Base-by-base conservation (phyloP, 1,140 invertebrate species). In the Drosophila insularis region DNA sequence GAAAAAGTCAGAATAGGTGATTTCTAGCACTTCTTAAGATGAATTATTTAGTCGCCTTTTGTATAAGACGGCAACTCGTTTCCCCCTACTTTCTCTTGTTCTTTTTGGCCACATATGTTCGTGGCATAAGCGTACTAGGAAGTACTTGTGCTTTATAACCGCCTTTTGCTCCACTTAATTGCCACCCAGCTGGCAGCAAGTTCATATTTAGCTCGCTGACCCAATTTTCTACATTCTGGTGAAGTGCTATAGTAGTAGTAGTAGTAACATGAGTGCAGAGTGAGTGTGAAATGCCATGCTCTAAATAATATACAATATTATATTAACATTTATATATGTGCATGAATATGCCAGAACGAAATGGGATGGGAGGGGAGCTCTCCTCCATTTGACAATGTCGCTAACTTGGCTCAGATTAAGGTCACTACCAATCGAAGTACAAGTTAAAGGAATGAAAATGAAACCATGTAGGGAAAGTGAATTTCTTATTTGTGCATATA, bases 151-250 rank as follows among this genome's bases (percentile, higher is more conserved):
- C 59, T 40, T 43, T 61, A 61, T 43, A 35, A 21, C 59, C 59
- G 37, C 59, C 59, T 40, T 35, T 61, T 58, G 27, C 32, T 61
- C 17, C 59, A 40, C 59, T 61, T 61, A 61, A 61, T 61, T 61
- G 59, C 32, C 59, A 40, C 43, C 43, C 43, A 61, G 10, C 35
- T 13, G 35, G 10, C 35, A 13, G 39, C 32, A 61, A 61, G 59
- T 40, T 61, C 39, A 61, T 40, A 61, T 61, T 61, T 61, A 39
- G 59, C 17, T 43, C 43, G 17, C 35, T 27, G 59, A 61, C 55
- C 55, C 55, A 58, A 58, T 58, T 58, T 35, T 31, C 27, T 27
- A 27, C 17, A 21, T 50, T 35, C 55, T 35, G 27, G 55, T 58
- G 55, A 58, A 58, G 55, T 58, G 32, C 27, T 5, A 5, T 27